Evolutionary conservation across 2,113 vertebrate species (phyloP), one percentile per base, ranked within the genome.

Genomic region (Pleuronectes platessa): DNA sequence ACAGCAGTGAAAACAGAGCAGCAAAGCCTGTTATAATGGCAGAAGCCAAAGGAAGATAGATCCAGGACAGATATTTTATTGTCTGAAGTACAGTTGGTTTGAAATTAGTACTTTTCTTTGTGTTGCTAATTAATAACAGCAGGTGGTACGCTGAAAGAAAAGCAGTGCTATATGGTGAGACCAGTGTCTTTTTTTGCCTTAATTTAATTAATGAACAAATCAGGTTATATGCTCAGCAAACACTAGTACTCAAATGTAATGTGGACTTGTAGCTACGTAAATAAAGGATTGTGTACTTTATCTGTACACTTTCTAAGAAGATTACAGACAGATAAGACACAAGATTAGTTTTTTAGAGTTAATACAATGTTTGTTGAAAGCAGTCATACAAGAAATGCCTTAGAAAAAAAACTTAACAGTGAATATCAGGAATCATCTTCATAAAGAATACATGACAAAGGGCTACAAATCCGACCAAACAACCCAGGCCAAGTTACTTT

Each of bases 1-100:
- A 21, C 51, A 62, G 62, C 62, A 47, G 60, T 40, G 74, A 79
- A 71, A 89, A 24, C 71, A 82, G 71, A 73, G 18, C 31, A 66
- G 62, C 51, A 55, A 81, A 85, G 75, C 78, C 69, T 77, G 79
- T 72, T 68, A 68, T 45, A 64, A 59, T 72, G 65, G n/a, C 54
- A n/a, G 35, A 31, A 47, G 61, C 68, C 61, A 72, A 26, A 66
- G 17, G 63, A n/a, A 51, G 79, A 55, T 1, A 3, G 61, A 85
- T 31, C 7, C 31, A 31, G 7, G 31, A 31, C 6, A 7, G 31
- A 45, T n/a, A 5, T 31, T 23, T 12, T 11, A 6, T 15, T 12
- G 63, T 17, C 18, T 59, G 35, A 56, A 51, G 27, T 31, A 68
- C 10, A 5, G 40, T 31, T 31, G 31, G 6, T 31, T 31, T 31